A percentile compares a stretch with the other conserved stretches of the same genome.
Evolutionary conservation across 2,797 vertebrate genomes (phyloP).

Genomic region (Alectoris magna): DNA sequence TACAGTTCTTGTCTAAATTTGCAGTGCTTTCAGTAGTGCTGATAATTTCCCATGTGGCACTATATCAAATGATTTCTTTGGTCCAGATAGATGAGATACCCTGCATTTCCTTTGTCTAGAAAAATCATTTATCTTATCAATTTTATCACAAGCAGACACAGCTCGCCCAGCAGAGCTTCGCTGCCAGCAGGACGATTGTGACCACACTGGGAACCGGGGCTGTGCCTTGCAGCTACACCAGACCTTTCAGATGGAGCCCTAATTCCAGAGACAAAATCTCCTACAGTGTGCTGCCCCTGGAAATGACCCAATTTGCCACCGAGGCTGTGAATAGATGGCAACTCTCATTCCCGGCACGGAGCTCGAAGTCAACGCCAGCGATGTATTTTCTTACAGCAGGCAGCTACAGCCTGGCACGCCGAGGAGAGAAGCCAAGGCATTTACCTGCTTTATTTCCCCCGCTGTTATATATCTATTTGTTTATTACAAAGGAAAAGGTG

Average conservation of each 20-base stretch:
- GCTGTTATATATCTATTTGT: conserved; percentile 50
- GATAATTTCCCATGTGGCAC: conserved; percentile 65
- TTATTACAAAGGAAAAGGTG: conserved; percentile 32
- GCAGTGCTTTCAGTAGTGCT: not conserved
- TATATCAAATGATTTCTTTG: conserved; percentile 20
- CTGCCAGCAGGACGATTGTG: accelerated
- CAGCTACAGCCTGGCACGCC: not conserved
- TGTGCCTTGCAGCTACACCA: not conserved
- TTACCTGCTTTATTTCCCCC: conserved; percentile 39
- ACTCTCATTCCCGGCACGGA: accelerated
- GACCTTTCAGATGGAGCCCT: not conserved
- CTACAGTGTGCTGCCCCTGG: not conserved
- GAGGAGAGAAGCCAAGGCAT: not conserved
- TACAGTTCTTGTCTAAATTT: conserved; percentile 34
- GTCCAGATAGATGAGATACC: conserved; percentile 51
- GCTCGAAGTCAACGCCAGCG: not conserved
- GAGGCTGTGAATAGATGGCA: not conserved
- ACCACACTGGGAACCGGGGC: not conserved
- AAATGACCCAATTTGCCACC: not conserved
- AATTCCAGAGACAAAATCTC: not conserved
- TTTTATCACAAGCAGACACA: not conserved
- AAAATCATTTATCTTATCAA: conserved; percentile 66
- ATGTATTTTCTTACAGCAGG: not conserved
- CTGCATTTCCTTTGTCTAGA: conserved; percentile 54
- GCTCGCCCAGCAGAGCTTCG: conserved; percentile 45